Evolutionary conservation across 2,888 invertebrate genomes (phyloP), one percentile per base, ranked within the genome.

Genomic region (Willowsia nigromaculata): DNA sequence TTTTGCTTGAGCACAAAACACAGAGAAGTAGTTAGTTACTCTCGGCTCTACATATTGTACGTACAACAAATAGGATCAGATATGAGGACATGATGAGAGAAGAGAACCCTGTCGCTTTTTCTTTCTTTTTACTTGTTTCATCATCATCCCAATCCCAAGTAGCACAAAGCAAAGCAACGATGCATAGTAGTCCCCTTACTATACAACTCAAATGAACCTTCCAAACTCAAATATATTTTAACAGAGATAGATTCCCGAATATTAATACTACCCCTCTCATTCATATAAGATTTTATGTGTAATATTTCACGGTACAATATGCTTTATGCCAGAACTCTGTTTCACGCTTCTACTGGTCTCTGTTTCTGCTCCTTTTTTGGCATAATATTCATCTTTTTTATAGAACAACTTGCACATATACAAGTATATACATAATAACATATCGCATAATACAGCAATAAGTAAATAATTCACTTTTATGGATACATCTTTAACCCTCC

Each of bases 401-500:
- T 68, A 18, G 5, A 7, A 37, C 25, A 71, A 65, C 1, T n/a
- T 33, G 13, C 1, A 37, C 9, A 37, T 37, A 62, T 62, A 7
- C 13, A 25, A 4, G 40, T 68, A 37, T 37, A 68, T 68, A 68
- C 68, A 68, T 68, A 68, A 68, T 68, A 68, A 15, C 59, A 59
- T 59, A 9, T 30, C 18, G 68, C 25, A 68, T 68, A 33, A 56
- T 11, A 30, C 18, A 25, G 56, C 30, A 62, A 33, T 1, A n/a
- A 11, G 40, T n/a, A 37, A 53, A 68, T 68, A 71, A 30, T 18
- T 78, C 78, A 53, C 53, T 78, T 78, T 78, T 78, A 78, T 53
- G 78, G 78, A 78, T 78, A 78, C 78, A 78, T 78, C 53, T 50
- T 78, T 43, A 78, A 78, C 50, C 18, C 78, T 78, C 78, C 6